Evolutionary conservation across 2,113 vertebrate species (phyloP), one percentile per base, ranked within the genome.

Genomic region (Thunnus thynnus): DNA sequence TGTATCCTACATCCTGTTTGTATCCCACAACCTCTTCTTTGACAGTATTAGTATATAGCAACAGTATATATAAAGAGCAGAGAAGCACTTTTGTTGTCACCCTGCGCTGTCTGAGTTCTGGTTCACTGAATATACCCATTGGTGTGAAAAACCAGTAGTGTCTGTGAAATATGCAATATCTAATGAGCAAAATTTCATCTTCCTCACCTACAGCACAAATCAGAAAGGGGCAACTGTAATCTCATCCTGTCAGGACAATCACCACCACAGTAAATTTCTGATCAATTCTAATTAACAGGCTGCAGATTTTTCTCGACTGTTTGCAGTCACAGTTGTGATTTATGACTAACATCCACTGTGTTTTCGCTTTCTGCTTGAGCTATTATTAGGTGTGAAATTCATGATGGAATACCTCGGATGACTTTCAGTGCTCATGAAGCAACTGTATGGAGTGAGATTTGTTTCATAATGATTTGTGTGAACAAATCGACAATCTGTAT

Each of bases 281-380:
- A 79, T 72, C 60, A 72, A 79, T 79, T 79, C 76, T 71, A 71
- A 79, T 79, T 79, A 71, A 72, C 58, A 50, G 50, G 44, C 58
- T 36, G 57, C 48, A 62, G 57, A 71, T 25, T 79, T 64, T 13
- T 46, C 25, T 55, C 17, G 16, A 50, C 67, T 64, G 50, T 72
- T 64, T 64, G 67, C 51, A 57, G 60, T 78, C n/a, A 67, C 74
- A 58, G 56, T 72, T 32, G 51, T 79, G 77, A 72, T 79, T 79
- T 72, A 79, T 72, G 51, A 71, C 50, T 41, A 48, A 56, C 50
- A n/a, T 72, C 36, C 7, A 7, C 22, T 46, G 22, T 48, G 58
- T 78, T 71, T 78, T 63, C 10, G 9, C 66, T 70, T 27, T 55
- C 58, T 56, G 67, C 51, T 58, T 20, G 22, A 64, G 41, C 27